Percentiles rank a stretch among this genome's conserved stretches.
Conservation (phyloP, 2,113 vertebrate genomes). For the Elachura formosa region DNA sequence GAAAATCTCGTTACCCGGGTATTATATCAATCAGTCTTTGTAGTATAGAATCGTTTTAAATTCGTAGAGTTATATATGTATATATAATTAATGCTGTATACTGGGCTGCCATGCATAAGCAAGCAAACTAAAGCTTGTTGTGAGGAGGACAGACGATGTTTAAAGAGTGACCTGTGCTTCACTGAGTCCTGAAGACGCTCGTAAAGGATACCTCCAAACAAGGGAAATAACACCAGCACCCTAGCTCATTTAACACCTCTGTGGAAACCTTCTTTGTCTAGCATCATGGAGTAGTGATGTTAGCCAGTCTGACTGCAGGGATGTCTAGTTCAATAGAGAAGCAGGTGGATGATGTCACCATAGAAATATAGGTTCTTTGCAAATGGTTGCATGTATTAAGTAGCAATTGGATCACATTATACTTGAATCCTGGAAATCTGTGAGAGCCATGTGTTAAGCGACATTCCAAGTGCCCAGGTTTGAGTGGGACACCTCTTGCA, state of each 20-base stretch:
- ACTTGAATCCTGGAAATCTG: not conserved
- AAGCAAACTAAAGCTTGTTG: not conserved
- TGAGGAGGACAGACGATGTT: not conserved
- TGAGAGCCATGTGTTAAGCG: not conserved
- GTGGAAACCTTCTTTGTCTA: not conserved
- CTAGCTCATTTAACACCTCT: not conserved
- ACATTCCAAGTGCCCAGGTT: fast-evolving
- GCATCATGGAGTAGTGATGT: not conserved
- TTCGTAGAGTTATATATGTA: not conserved
- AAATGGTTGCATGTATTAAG: not conserved
- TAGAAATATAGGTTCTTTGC: not conserved
- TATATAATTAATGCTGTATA: not conserved
- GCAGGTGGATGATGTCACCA: not conserved
- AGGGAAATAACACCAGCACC: fast-evolving
- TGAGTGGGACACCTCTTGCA: not conserved
- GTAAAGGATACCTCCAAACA: not conserved
- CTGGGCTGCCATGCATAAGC: not conserved
- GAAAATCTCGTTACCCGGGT: not conserved
- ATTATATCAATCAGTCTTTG: not conserved
- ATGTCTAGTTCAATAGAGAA: not conserved
- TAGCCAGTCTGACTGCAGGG: not conserved
- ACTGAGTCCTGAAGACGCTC: not conserved
- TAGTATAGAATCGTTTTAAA: fast-evolving
- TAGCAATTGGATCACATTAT: not conserved
- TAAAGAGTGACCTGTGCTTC: not conserved